Percentiles rank a stretch among this genome's conserved stretches.
These are phyloP conservation scores for Plagiodera versicolora DNA, from an alignment of 2,888 invertebrate genomes.

Conservation along the genomic window DNA sequence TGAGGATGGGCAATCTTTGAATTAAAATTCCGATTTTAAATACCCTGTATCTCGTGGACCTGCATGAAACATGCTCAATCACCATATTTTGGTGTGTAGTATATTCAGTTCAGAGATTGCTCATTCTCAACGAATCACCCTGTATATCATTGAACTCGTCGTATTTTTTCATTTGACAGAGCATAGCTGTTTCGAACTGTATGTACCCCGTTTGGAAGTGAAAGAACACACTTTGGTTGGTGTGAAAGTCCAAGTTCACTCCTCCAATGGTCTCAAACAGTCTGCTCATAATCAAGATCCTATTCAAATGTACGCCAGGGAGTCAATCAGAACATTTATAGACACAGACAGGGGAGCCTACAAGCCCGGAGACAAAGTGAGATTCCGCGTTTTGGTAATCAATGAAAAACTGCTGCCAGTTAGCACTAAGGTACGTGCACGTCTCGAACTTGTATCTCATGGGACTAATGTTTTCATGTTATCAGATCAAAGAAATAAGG, in stretches of 20 bases:
- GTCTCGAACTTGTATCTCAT: background rate
- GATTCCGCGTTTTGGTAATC: constrained; percentile 58
- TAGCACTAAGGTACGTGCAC: constrained; percentile 33
- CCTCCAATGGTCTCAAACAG: constrained; percentile 39
- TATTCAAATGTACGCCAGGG: constrained; percentile 50
- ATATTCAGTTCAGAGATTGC: too few relatives aligned
- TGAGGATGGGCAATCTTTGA: too few relatives aligned
- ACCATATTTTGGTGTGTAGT: too few relatives aligned
- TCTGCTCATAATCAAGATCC: constrained; percentile 48
- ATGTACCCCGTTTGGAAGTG: constrained; percentile 39
- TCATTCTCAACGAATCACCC: too few relatives aligned
- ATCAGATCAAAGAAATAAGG: constrained; percentile 65
- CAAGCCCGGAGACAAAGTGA: constrained; percentile 61
- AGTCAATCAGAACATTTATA: constrained; percentile 55
- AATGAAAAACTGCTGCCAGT: constrained; percentile 57
- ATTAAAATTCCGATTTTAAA: too few relatives aligned
- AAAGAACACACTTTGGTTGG: constrained; percentile 45
- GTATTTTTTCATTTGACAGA: constrained; percentile 38
- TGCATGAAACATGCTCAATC: too few relatives aligned
- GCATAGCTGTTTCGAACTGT: constrained; percentile 48
- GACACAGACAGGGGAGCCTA: constrained; percentile 62
- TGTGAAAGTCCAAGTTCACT: constrained; percentile 45
- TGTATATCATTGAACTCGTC: too few relatives aligned
- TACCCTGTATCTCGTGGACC: too few relatives aligned
- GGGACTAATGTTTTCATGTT: constrained; percentile 23